Base-by-base conservation (phyloP, 37 sponge, comb jelly and placozoan species). In the Oscarella lobularis region DNA sequence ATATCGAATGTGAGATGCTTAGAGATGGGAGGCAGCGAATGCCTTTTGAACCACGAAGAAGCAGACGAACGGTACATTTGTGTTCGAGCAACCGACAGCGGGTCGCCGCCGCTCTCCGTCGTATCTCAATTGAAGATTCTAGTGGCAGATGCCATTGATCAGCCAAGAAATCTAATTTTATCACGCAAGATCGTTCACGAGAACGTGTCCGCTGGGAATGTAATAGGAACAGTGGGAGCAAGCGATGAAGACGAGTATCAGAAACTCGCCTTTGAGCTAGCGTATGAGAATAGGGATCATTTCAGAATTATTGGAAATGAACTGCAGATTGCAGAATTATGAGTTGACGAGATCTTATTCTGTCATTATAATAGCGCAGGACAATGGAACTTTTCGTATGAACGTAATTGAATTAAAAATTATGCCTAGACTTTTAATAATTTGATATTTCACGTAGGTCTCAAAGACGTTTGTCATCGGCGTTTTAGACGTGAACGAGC, bases 1-100 rank as follows among this genome's bases (percentile, higher is more conserved):
- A n/a, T n/a, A n/a, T 48, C 60, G 60, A 48, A 48, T 48, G 60
- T 48, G 60, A 20, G 14, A 48, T 48, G 60, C 60, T 48, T 48
- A 48, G 60, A 9, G 14, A 9, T 48, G 60, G 60, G 60, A 48
- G 60, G 60, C 20, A 48, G 14, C 9, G 60, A 9, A 20, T 48
- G 60, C 20, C 20, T 9, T 9, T 20, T 48, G 60, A 48, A 48
- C 60, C 20, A 48, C 20, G 60, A 48, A 48, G 14, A 48, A 27
- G 20, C 9, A 48, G 14, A 9, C 60, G 9, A 48, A 9, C 20
- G 20, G 14, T 27, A 9, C 20, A 20, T 48, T 48, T 20, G 9
- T 48, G 60, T 48, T 27, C 9, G 60, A 48, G 60, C 60, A 9
- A 48, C 60, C 14, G 60, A 48, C 60, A 27, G 14, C 14, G 60